A percentile compares a stretch with the other conserved stretches of the same genome.
Conservation (phyloP, 2,113 vertebrate genomes). For the Fregetta grallaria region DNA sequence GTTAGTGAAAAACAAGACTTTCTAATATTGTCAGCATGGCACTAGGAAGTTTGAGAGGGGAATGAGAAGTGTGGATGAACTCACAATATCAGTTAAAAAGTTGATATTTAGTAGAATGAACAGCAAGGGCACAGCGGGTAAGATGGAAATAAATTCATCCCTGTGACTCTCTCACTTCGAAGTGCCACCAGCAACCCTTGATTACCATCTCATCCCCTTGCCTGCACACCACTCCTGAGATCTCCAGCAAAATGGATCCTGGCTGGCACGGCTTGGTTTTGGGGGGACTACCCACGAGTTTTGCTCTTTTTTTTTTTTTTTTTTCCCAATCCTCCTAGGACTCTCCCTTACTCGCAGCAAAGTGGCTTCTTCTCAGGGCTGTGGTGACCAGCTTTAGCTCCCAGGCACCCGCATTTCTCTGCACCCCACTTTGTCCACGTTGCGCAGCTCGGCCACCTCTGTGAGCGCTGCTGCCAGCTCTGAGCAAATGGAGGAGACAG, state of each 20-base stretch:
- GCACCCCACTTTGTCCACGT: fast-evolving
- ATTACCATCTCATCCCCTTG: background rate
- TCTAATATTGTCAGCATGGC: background rate
- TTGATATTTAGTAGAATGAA: background rate
- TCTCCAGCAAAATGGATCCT: background rate
- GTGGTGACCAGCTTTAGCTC: background rate
- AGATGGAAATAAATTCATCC: background rate
- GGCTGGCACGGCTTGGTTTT: background rate
- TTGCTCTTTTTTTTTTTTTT: background rate
- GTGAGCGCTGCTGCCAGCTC: background rate
- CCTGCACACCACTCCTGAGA: fast-evolving
- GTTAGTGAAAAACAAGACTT: background rate
- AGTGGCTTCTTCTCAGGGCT: background rate
- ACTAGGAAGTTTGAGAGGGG: background rate
- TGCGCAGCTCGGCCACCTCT: fast-evolving
- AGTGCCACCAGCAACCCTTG: background rate
- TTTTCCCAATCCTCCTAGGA: background rate
- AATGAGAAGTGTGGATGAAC: background rate
- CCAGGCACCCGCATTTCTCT: background rate
- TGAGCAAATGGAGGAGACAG: background rate
- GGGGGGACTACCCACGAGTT: too few relatives aligned
- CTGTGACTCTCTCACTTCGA: background rate
- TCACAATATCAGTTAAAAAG: background rate
- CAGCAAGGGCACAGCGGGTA: background rate
- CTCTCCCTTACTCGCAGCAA: background rate